Evolutionary conservation across 2,113 vertebrate genomes (phyloP).

Genomic region (Oreochromis aureus): DNA sequence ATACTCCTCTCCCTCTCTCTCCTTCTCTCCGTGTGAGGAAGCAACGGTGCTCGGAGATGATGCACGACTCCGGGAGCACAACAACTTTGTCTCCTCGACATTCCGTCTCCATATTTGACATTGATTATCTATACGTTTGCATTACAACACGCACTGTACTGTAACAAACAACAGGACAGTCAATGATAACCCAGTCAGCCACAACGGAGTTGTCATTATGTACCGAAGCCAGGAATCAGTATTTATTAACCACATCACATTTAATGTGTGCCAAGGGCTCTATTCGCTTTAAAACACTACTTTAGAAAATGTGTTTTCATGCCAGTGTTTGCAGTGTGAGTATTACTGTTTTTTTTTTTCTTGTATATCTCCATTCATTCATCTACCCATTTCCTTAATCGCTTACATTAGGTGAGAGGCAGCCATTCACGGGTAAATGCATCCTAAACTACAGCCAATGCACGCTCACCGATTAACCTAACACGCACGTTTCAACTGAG

Average conservation of each 20-base stretch:
- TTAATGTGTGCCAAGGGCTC: background rate
- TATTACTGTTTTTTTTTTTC: background rate
- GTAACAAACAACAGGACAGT: constrained; percentile 12
- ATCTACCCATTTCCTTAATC: background rate
- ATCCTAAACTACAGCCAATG: background rate
- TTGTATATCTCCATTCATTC: background rate
- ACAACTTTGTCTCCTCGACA: constrained; percentile 2
- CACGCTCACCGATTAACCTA: background rate
- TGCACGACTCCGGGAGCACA: background rate
- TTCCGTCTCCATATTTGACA: constrained; percentile 11
- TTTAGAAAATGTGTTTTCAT: background rate
- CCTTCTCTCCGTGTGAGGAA: background rate
- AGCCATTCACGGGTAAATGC: background rate
- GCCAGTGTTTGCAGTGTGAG: background rate
- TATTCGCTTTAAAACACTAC: background rate
- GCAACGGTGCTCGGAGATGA: background rate
- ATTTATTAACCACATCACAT: background rate
- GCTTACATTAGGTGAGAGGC: background rate
- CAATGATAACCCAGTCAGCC: constrained; percentile 19
- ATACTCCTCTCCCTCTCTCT: background rate
- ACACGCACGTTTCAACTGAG: background rate
- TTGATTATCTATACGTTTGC: background rate
- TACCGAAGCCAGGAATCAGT: background rate
- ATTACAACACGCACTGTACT: background rate
- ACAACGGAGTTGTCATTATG: background rate